These are phyloP conservation scores for Machimus rusticus DNA, from an alignment of 2,888 invertebrate species.

Conservation along the genomic window DNA sequence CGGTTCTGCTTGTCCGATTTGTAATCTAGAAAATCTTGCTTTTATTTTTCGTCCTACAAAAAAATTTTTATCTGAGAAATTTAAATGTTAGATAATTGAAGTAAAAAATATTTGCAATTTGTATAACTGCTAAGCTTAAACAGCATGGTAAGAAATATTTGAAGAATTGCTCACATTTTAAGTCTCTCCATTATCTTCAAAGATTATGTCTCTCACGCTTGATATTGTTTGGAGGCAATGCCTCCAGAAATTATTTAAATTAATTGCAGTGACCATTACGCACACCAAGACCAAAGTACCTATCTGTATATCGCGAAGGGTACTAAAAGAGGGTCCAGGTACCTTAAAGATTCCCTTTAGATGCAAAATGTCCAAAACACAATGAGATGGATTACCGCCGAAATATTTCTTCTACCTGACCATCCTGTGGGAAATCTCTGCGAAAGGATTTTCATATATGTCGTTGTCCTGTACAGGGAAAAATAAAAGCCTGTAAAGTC, in stretches of 20 bases:
- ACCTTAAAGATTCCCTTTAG: neutral
- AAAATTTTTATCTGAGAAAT: too few species aligned
- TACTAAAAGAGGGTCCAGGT: neutral
- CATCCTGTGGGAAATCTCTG: slow-evolving; percentile 28
- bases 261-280: slow-evolving; percentile 26
- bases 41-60: too few species aligned
- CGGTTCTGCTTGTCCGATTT: too few species aligned
- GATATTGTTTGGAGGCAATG: neutral
- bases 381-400: slow-evolving; percentile 4
- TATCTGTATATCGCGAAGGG: neutral
- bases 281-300: neutral
- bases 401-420: slow-evolving; percentile 16
- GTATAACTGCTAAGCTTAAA: too few species aligned
- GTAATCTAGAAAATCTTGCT: too few species aligned
- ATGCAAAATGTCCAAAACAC: neutral
- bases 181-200: neutral
- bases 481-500: neutral
- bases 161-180: neutral
- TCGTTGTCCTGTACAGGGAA: neutral
- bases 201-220: neutral
- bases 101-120: too few species aligned
- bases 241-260: neutral
- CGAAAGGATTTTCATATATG: neutral
- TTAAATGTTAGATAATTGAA: too few species aligned
- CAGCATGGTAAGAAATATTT: neutral